phyloP scores from a whole-genome alignment of 2,797 vertebrate species.

The Anguilla megastoma region DNA sequence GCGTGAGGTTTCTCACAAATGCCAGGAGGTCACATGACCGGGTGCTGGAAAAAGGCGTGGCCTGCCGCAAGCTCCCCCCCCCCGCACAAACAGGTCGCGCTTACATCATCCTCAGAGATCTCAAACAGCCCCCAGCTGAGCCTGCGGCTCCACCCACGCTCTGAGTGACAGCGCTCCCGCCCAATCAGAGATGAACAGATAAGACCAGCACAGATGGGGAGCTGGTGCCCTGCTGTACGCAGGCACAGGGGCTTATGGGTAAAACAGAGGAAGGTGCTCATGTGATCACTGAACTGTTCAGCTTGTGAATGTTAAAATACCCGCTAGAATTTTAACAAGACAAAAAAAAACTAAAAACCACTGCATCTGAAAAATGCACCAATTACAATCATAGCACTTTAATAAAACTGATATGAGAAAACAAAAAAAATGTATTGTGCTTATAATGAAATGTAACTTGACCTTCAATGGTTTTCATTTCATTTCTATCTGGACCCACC shows the following conservation, averaged over 20 bases:
- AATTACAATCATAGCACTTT: slow-evolving; percentile 56
- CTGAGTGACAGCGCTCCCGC: slow-evolving; percentile 15
- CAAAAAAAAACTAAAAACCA: background rate
- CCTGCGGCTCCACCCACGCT: slow-evolving; percentile 40
- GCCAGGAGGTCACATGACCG: slow-evolving; percentile 80
- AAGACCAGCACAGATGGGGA: background rate
- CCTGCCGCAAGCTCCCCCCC: slow-evolving; percentile 47
- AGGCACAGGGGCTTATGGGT: background rate
- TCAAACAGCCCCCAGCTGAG: slow-evolving; percentile 39
- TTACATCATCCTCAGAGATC: slow-evolving; percentile 48
- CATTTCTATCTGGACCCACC: slow-evolving; percentile 44
- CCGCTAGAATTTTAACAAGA: background rate
- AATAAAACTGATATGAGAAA: slow-evolving; percentile 45
- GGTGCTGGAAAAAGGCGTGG: slow-evolving; percentile 72
- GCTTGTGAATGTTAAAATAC: background rate
- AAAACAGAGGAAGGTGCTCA: background rate
- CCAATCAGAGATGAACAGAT: background rate
- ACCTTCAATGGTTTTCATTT: slow-evolving; percentile 4
- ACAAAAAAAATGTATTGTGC: slow-evolving; percentile 52
- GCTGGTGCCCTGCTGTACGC: background rate
- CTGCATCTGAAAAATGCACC: slow-evolving; percentile 45
- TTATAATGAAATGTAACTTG: slow-evolving; percentile 53
- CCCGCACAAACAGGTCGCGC: slow-evolving; percentile 54
- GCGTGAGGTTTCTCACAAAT: slow-evolving; percentile 88
- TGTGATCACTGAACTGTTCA: too few species aligned